These are phyloP conservation scores for Takifugu rubripes DNA, from an alignment of 2,797 vertebrate genomes.

Conservation along the genomic window DNA sequence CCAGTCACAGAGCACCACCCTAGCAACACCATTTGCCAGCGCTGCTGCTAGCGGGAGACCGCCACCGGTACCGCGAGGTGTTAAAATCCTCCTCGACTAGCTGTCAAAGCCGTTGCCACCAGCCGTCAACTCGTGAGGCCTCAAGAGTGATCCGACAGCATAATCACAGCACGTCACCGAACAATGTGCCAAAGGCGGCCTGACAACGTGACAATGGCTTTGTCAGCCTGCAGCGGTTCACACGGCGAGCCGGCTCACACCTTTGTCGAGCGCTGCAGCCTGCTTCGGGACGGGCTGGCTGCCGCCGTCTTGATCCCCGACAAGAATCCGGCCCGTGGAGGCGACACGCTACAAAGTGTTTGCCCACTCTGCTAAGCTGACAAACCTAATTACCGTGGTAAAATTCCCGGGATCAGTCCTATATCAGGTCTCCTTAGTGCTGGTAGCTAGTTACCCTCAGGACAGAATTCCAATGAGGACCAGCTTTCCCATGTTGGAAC, in stretches of 20 bases:
- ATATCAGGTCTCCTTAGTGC: constrained; percentile 67
- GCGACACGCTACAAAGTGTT: constrained; percentile 70
- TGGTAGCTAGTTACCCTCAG: constrained; percentile 46
- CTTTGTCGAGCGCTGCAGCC: constrained; percentile 43
- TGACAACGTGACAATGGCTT: constrained; percentile 67
- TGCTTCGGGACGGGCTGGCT: constrained; percentile 42
- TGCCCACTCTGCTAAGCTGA: constrained; percentile 62
- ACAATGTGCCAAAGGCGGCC: constrained; percentile 52
- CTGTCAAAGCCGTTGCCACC: constrained; percentile 49
- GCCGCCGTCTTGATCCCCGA: constrained; percentile 63
- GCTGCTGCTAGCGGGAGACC: constrained; percentile 20
- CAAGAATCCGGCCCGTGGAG: constrained; percentile 63
- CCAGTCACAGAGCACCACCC: constrained; percentile 25
- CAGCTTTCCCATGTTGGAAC: constrained; percentile 44
- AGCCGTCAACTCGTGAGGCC: constrained; percentile 19
- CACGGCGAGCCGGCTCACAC: constrained; percentile 44
- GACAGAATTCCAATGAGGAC: constrained; percentile 48
- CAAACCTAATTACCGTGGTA: constrained; percentile 61
- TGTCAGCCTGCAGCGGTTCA: constrained; percentile 45
- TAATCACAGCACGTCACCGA: constrained; percentile 45
- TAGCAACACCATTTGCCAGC: constrained; percentile 26
- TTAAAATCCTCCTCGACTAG: constrained; percentile 44
- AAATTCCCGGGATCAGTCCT: constrained; percentile 63
- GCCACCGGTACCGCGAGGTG: constrained; percentile 32
- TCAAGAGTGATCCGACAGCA: constrained; percentile 36